Base-by-base conservation (phyloP, 2,113 vertebrate genomes). In the Sander lucioperca region DNA sequence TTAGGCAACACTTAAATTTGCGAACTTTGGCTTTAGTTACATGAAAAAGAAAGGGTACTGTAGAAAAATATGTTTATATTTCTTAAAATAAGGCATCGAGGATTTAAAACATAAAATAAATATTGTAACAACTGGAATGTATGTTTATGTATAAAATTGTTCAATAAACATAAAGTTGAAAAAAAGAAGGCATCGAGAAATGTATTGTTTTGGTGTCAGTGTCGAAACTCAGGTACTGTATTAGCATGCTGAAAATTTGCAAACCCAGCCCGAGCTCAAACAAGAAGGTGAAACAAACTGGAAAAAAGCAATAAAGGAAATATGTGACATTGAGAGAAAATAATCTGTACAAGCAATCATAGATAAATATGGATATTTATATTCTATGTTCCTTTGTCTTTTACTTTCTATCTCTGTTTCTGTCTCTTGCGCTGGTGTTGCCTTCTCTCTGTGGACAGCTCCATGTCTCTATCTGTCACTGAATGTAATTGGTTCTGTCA, bases 401-500 rank as follows among this genome's bases (percentile, higher is more conserved):
- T 84, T 69, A 75, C 64, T 80, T 82, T 83, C 50, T 62, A 67
- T 85, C 59, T 70, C 36, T 54, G 61, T 76, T 63, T 82, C 74
- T 53, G 30, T 75, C 68, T 80, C 57, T 47, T n/a, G 18, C 3
- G 21, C 69, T 80, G 53, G 62, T n/a, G 47, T 71, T 67, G 76
- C 79, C 64, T 88, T 59, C 65, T 92, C 82, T 82, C 83, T 25
- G 61, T 80, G 85, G 90, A 87, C 74, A 82, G 85, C 81, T 91
- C 84, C 79, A 89, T 93, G 89, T 89, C 86, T 91, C 86, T 92
- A 93, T 93, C 92, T 92, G 78, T 83, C 86, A 89, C 85, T 88
- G 85, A 92, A 92, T 93, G 91, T 94, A 95, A 96, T 94, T 94
- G 94, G 88, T 93, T 94, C 93, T 93, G 94, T 94, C 94, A 94